Percentiles rank a stretch among this genome's conserved stretches.
phyloP scores from a whole-genome alignment of 2,113 vertebrate species.

The Sterrhoptilus dennistouni region DNA sequence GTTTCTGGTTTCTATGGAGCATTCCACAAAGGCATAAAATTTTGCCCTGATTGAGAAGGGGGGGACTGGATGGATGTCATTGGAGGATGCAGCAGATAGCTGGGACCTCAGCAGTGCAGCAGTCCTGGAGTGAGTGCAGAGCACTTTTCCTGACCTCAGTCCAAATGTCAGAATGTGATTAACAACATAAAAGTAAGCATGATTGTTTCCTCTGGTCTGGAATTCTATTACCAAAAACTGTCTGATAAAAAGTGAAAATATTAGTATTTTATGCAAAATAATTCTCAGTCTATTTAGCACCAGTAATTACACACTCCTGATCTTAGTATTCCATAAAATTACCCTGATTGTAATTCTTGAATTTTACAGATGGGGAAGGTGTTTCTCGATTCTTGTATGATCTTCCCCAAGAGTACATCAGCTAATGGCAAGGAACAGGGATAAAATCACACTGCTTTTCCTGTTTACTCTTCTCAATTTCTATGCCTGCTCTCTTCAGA shows the following conservation, averaged over 20 bases:
- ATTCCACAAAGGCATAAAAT: neutral
- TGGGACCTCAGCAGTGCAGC: neutral
- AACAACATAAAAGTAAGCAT: neutral
- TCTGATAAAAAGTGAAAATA: neutral
- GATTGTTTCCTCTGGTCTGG: neutral
- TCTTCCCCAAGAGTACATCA: neutral
- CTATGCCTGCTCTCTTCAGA: neutral
- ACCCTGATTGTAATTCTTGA: neutral
- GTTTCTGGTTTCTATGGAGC: neutral
- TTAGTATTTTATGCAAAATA: neutral
- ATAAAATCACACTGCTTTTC: neutral
- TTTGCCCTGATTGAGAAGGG: neutral
- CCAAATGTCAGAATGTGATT: neutral
- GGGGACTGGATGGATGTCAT: neutral
- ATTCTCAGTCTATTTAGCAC: neutral
- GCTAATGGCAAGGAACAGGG: neutral
- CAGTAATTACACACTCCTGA: neutral
- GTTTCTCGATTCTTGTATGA: neutral
- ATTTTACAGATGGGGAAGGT: neutral
- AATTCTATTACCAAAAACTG: neutral
- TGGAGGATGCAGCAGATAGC: neutral
- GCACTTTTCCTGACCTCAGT: neutral
- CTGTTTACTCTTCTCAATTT: neutral
- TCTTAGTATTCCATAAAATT: neutral
- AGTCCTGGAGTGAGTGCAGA: neutral